Conservation (phyloP, 2,888 invertebrate genomes). For the Pteria penguin region DNA sequence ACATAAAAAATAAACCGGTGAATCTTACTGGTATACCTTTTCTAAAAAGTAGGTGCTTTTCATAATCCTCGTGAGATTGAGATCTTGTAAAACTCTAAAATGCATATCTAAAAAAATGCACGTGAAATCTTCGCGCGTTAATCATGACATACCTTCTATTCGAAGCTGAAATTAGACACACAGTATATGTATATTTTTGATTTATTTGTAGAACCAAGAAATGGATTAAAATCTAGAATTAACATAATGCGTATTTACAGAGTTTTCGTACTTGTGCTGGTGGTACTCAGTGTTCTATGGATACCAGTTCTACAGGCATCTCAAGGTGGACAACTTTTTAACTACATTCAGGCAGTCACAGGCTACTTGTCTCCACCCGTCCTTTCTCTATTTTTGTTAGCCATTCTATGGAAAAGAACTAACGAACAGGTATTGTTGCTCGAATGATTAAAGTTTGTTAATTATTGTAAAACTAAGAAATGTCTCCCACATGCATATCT, state of each 20-base stretch:
- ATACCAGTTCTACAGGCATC: slow-evolving; percentile 82
- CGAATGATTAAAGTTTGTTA: neutral
- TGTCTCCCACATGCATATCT: neutral
- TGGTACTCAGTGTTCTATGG: slow-evolving; percentile 78
- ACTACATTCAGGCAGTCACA: slow-evolving; percentile 83
- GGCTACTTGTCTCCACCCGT: slow-evolving; percentile 82
- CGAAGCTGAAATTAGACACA: no score
- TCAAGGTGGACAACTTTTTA: slow-evolving; percentile 82
- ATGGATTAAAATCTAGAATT: no score
- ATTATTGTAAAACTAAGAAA: neutral
- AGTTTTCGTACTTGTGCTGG: slow-evolving; percentile 76
- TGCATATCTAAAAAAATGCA: neutral
- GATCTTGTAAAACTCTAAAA: neutral
- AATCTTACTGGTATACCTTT: neutral
- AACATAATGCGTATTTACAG: no score
- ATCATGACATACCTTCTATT: no score
- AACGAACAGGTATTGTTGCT: slow-evolving; percentile 82
- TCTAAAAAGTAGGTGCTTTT: neutral
- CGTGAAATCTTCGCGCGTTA: neutral
- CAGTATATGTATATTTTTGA: no score
- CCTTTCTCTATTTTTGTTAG: slow-evolving; percentile 82
- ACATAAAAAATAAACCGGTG: neutral
- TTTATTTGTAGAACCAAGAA: no score
- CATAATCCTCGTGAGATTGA: no score
- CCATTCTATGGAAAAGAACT: slow-evolving; percentile 81